phyloP scores from a whole-genome alignment of 2,888 invertebrate genomes.

The Scrobipalpa costella region DNA sequence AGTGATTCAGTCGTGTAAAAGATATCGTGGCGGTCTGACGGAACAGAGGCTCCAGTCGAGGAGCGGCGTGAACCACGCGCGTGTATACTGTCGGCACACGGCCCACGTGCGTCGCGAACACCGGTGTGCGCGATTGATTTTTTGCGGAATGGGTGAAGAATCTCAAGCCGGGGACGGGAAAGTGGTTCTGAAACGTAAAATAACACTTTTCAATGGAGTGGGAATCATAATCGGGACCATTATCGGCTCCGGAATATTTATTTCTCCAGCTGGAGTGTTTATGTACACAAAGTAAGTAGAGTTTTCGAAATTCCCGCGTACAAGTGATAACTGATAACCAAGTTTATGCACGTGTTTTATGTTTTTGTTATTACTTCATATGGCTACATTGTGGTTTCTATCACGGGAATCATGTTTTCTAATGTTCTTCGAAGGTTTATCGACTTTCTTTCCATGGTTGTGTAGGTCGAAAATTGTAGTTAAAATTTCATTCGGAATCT shows the following conservation, averaged over 20 bases:
- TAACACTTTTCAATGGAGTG: conserved; percentile 92
- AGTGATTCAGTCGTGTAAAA: conserved; percentile 68
- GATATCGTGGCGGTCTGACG: conserved; percentile 51
- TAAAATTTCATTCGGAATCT: too few relatives aligned
- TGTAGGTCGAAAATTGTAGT: too few relatives aligned
- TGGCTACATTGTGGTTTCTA: not conserved
- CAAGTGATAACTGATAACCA: conserved; percentile 9
- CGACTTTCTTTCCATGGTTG: too few relatives aligned
- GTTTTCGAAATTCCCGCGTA: conserved; percentile 53
- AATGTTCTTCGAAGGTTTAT: not conserved
- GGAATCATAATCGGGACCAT: conserved; percentile 94
- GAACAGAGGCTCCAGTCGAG: conserved; percentile 36
- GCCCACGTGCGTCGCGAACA: conserved; percentile 65
- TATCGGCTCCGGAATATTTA: conserved; percentile 95
- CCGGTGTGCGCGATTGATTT: conserved; percentile 69
- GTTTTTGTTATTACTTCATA: conserved; percentile 1
- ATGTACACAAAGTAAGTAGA: conserved; percentile 81
- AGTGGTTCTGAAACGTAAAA: conserved; percentile 89
- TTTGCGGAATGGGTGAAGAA: conserved; percentile 77
- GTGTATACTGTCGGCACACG: conserved; percentile 35
- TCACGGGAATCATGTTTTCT: not conserved
- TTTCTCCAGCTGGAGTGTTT: conserved; percentile 92
- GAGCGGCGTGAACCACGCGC: conserved; percentile 37
- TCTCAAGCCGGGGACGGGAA: conserved; percentile 72
- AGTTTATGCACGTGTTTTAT: conserved; percentile 16